These are phyloP conservation scores for Argya squamiceps DNA, from an alignment of 2,797 vertebrate species.

Conservation along the genomic window DNA sequence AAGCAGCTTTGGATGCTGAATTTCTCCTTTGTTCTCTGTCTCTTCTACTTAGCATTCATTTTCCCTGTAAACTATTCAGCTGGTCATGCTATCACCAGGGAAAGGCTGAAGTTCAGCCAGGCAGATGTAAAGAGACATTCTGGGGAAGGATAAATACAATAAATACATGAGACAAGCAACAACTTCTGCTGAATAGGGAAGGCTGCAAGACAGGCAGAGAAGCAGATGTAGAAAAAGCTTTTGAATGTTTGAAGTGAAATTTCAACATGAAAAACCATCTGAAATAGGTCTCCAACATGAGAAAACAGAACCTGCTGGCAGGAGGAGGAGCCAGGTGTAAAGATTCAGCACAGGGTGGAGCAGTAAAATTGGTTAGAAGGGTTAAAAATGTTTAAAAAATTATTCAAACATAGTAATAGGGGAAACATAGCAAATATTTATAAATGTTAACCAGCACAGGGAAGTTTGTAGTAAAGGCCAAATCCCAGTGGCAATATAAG, in stretches of 20 bases:
- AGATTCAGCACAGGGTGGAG: not conserved
- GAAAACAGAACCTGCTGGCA: not conserved
- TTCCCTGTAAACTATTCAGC: not conserved
- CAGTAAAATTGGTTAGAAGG: not conserved
- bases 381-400: not conserved
- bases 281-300: not conserved
- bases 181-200: not conserved
- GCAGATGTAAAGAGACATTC: not conserved
- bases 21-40: not conserved
- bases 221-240: not conserved
- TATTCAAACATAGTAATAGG: not conserved
- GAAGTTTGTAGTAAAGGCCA: conserved; percentile 26
- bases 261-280: not conserved
- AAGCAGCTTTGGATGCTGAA: not conserved
- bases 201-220: not conserved
- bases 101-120: conserved; percentile 8
- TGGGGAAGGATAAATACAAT: not conserved
- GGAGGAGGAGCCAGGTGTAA: not conserved
- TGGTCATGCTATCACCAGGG: not conserved
- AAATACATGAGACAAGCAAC: not conserved
- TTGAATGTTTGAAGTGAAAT: not conserved
- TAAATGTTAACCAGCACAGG: conserved; percentile 6
- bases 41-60: not conserved
- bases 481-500: conserved; percentile 16
- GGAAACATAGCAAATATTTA: not conserved